Percentiles rank a stretch among this genome's conserved stretches.
Evolutionary conservation across 1,140 invertebrate species (phyloP).

Genomic region (Bombus picipes): DNA sequence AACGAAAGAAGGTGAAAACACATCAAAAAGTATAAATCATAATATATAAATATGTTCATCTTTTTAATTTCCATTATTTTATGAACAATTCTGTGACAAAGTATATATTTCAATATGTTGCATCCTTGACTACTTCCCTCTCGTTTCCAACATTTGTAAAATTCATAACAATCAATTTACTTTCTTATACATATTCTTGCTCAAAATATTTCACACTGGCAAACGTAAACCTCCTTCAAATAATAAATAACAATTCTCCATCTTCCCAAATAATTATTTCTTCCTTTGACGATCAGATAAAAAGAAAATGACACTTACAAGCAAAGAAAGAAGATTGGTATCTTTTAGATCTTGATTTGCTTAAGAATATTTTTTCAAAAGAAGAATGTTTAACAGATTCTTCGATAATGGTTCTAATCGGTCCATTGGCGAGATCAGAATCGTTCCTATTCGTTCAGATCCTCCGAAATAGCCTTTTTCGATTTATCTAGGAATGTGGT

Average conservation of each 20-base stretch:
- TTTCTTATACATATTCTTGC: background rate
- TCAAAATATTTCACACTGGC: background rate
- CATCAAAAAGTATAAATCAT: background rate
- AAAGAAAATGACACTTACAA: background rate
- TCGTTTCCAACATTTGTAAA: background rate
- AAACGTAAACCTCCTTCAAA: background rate
- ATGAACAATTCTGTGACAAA: background rate
- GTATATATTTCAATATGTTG: background rate
- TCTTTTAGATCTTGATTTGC: background rate
- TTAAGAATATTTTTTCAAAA: background rate
- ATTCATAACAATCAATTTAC: background rate
- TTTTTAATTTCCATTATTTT: background rate
- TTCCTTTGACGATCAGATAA: background rate
- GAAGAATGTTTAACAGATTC: background rate
- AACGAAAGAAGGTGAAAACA: background rate
- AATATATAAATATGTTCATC: background rate
- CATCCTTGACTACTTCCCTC: background rate
- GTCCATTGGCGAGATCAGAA: background rate
- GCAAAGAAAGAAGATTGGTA: background rate
- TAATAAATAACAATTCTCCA: background rate
- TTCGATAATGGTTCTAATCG: background rate
- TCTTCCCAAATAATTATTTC: background rate
- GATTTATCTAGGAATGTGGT: constrained; percentile 76
- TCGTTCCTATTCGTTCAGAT: constrained; percentile 53
- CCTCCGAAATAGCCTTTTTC: constrained; percentile 75